Conservation (phyloP, 2,797 vertebrate species). For the Falco biarmicus region DNA sequence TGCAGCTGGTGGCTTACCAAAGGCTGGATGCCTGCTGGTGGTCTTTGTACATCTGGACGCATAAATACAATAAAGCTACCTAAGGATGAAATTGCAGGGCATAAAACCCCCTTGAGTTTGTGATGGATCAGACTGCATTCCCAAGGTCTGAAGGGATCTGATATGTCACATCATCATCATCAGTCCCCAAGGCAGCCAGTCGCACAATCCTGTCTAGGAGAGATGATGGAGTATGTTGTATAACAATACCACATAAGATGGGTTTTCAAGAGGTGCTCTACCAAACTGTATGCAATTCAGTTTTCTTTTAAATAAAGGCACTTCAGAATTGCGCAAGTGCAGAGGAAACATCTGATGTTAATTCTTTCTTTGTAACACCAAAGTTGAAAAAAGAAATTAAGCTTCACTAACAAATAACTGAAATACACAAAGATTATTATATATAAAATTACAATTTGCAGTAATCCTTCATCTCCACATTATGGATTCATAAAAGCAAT, state of each 20-base stretch:
- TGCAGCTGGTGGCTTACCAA: neutral
- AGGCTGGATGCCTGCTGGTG: neutral
- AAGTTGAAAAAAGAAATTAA: constrained; percentile 15
- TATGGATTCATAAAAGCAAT: constrained; percentile 33
- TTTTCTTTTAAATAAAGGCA: neutral
- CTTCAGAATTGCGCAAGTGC: neutral
- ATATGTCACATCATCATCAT: rapidly evolving
- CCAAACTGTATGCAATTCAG: neutral
- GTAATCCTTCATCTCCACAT: constrained; percentile 30
- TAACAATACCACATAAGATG: neutral
- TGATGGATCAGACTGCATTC: neutral
- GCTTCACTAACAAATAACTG: constrained; percentile 2
- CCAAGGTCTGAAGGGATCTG: neutral
- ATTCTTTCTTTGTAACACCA: constrained; percentile 1
- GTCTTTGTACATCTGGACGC: neutral
- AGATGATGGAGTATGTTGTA: neutral
- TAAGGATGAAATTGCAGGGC: neutral
- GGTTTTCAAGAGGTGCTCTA: neutral
- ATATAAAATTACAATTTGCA: constrained; percentile 16
- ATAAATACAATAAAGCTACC: neutral
- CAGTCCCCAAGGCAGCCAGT: neutral
- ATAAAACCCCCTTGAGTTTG: rapidly evolving
- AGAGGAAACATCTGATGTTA: neutral
- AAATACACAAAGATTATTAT: constrained; percentile 9
- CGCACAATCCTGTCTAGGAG: neutral